A percentile compares a stretch with the other conserved stretches of the same genome.
These are phyloP conservation scores for Limnephilus lunatus DNA, from an alignment of 2,888 invertebrate genomes.

Conservation along the genomic window DNA sequence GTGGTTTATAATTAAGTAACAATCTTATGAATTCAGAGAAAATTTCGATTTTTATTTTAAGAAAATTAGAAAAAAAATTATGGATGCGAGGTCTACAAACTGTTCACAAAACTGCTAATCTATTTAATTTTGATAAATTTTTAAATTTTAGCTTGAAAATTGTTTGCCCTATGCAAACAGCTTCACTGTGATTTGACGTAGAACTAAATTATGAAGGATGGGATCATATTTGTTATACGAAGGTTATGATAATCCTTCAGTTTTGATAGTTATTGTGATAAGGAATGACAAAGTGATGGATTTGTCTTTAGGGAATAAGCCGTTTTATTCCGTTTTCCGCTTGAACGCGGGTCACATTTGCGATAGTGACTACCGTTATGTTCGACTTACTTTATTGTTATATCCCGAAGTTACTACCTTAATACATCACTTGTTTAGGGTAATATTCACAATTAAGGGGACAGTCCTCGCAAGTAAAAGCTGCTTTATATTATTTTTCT, in stretches of 20 bases:
- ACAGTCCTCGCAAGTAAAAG: background rate
- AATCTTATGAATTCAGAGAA: no score
- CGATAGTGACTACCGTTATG: background rate
- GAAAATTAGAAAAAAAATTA: no score
- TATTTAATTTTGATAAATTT: no score
- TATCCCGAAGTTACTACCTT: background rate
- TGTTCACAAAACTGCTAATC: no score
- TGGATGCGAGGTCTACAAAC: no score
- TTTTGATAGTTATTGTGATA: background rate
- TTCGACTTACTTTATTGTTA: background rate
- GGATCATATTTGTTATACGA: background rate
- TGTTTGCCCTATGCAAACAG: background rate
- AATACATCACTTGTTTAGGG: background rate
- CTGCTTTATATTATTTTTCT: background rate
- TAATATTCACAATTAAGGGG: background rate
- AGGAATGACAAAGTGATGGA: conserved; percentile 2
- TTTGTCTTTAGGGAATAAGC: background rate
- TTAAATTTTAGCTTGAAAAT: background rate
- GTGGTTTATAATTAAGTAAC: no score
- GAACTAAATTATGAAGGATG: background rate
- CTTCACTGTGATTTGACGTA: background rate
- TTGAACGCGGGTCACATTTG: background rate
- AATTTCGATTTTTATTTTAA: no score
- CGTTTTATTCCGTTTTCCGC: background rate
- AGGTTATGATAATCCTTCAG: background rate